Percentiles rank a stretch among this genome's conserved stretches.
Evolutionary conservation across 1,140 invertebrate genomes (phyloP).

Genomic region (Hormaphis cornu): DNA sequence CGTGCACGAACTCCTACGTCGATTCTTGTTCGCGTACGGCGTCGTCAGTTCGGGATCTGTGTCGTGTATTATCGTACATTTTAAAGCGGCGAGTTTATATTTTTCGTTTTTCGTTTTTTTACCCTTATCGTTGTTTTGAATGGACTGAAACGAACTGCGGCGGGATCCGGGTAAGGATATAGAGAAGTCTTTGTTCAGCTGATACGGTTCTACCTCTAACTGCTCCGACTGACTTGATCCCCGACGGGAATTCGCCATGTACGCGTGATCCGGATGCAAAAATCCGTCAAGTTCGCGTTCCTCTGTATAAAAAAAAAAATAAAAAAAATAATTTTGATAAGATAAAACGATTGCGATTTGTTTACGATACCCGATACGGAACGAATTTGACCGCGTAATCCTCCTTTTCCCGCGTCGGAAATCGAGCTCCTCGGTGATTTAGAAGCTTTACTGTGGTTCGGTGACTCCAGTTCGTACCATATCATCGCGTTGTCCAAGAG

Average conservation of each 20-base stretch:
- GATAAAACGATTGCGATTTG: background rate
- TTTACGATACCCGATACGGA: slow-evolving; percentile 51
- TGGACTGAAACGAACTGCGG: slow-evolving; percentile 64
- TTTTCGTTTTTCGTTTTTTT: too few species aligned
- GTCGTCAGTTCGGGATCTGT: slow-evolving; percentile 47
- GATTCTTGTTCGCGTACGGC: slow-evolving; percentile 51
- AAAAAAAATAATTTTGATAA: background rate
- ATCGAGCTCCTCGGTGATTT: slow-evolving; percentile 69
- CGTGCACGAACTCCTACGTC: slow-evolving; percentile 66
- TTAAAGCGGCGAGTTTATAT: too few species aligned
- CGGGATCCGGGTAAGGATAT: slow-evolving; percentile 71
- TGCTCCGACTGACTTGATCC: slow-evolving; percentile 77
- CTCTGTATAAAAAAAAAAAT: slow-evolving; percentile 42
- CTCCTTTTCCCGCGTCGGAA: slow-evolving; percentile 48
- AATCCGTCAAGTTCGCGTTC: slow-evolving; percentile 62
- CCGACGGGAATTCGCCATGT: slow-evolving; percentile 52
- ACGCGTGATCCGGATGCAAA: slow-evolving; percentile 74
- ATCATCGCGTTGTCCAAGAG: slow-evolving; percentile 74
- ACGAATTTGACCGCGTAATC: slow-evolving; percentile 52
- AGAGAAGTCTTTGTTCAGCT: slow-evolving; percentile 73
- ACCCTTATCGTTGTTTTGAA: slow-evolving; percentile 37
- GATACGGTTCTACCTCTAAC: slow-evolving; percentile 72
- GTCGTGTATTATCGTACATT: slow-evolving; percentile 28
- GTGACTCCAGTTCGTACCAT: slow-evolving; percentile 78
- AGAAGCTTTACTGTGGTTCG: slow-evolving; percentile 51